These are phyloP conservation scores for Lamellibrachia satsuma DNA, from an alignment of 2,888 invertebrate species.

Conservation along the genomic window DNA sequence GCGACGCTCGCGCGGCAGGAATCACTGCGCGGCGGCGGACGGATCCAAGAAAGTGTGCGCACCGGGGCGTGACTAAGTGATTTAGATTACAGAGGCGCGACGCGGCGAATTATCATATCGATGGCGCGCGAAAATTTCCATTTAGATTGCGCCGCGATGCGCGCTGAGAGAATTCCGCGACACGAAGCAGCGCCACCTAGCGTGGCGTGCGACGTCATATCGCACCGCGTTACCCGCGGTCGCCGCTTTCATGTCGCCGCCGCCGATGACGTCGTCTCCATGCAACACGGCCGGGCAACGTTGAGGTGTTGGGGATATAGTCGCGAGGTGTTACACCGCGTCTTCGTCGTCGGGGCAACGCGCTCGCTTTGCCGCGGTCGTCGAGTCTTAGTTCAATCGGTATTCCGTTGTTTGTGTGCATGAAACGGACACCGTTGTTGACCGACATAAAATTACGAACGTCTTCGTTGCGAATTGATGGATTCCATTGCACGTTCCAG, in stretches of 20 bases:
- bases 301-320: background rate
- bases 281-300: background rate
- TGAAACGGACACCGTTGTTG: background rate
- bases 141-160: conserved; percentile 17
- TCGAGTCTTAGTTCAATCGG: background rate
- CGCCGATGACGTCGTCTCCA: background rate
- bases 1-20: background rate
- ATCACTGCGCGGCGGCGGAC: background rate
- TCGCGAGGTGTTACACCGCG: background rate
- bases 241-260: background rate
- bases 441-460: too few relatives aligned
- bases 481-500: too few relatives aligned
- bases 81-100: conserved; percentile 10
- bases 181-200: background rate
- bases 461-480: too few relatives aligned
- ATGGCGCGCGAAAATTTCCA: conserved; percentile 17
- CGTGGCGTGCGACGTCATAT: background rate
- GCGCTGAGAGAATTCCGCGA: background rate
- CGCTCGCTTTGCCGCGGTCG: background rate
- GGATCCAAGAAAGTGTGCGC: background rate
- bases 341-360: background rate
- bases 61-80: background rate
- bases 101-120: conserved; percentile 6
- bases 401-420: too few relatives aligned
- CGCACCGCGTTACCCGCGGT: conserved; percentile 17